A percentile compares a stretch with the other conserved stretches of the same genome.
These are phyloP conservation scores for Drosophila elegans DNA, from an alignment of 1,140 invertebrate genomes.

Conservation along the genomic window DNA sequence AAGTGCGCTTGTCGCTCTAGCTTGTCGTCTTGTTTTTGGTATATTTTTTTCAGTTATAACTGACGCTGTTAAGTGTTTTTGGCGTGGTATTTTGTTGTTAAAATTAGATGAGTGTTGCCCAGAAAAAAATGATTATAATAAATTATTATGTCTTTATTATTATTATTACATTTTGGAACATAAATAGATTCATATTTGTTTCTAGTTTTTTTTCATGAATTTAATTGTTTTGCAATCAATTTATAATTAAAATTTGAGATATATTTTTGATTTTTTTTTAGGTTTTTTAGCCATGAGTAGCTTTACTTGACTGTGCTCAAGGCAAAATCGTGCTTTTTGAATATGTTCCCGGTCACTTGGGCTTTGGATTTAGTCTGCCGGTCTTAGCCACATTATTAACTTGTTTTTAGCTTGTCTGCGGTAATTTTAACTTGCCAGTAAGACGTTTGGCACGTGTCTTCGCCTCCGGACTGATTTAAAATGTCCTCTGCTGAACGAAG, in stretches of 20 bases:
- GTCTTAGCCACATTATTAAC: constrained; percentile 40
- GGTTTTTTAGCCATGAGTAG: too few relatives aligned
- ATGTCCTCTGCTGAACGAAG: constrained; percentile 8
- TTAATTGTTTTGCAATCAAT: too few relatives aligned
- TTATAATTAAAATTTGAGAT: too few relatives aligned
- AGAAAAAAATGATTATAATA: neutral
- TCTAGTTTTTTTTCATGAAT: too few relatives aligned
- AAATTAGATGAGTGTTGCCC: constrained; percentile 16
- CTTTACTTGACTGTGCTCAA: too few relatives aligned
- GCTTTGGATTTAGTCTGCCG: neutral
- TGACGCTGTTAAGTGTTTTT: constrained; percentile 21
- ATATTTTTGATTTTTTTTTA: too few relatives aligned
- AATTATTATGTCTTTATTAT: neutral
- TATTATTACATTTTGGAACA: too few relatives aligned
- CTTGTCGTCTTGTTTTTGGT: neutral
- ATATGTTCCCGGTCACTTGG: too few relatives aligned
- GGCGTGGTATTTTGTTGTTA: constrained; percentile 28
- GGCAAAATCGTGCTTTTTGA: neutral
- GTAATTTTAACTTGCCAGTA: constrained; percentile 34
- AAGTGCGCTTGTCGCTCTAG: constrained; percentile 37
- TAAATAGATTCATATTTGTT: too few relatives aligned
- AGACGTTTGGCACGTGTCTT: constrained; percentile 12
- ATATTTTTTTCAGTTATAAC: constrained; percentile 3
- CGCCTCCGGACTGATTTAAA: constrained; percentile 39
- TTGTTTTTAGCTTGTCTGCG: constrained; percentile 22